These are phyloP conservation scores for Scaptomyza flava DNA, from an alignment of 2,888 invertebrate genomes.

Conservation along the genomic window DNA sequence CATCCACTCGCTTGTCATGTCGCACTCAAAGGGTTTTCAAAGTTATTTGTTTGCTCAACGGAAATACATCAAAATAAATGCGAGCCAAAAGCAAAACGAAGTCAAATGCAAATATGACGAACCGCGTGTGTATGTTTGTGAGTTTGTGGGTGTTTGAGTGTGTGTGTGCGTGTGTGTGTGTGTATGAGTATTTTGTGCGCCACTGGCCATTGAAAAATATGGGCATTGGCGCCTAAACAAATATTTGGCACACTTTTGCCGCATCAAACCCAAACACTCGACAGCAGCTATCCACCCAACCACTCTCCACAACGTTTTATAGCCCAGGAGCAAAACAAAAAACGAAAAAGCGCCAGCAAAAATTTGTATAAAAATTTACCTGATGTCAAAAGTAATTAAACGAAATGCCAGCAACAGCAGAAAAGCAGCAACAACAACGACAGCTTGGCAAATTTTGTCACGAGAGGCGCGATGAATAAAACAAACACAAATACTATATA, in stretches of 20 bases:
- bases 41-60: conserved; percentile 67
- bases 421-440: conserved; percentile 4
- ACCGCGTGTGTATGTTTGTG: conserved; percentile 5
- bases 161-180: conserved; percentile 6
- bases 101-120: conserved; percentile 68
- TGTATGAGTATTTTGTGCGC: conserved; percentile 3
- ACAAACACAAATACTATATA: neutral
- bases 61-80: conserved; percentile 76
- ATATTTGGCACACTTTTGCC: conserved; percentile 71
- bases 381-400: conserved; percentile 79
- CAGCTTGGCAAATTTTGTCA: conserved; percentile 30
- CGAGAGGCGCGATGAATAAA: conserved; percentile 23
- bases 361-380: conserved; percentile 59
- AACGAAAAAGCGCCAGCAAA: conserved; percentile 30
- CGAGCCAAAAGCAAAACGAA: conserved; percentile 51
- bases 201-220: conserved; percentile 65
- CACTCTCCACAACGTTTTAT: neutral
- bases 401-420: conserved; percentile 65
- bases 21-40: conserved; percentile 43
- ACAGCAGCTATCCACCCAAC: neutral
- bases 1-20: conserved; percentile 9
- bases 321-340: too few species aligned
- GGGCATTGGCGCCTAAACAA: conserved; percentile 59
- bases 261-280: neutral
- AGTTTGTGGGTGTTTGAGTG: conserved; percentile 2